Base-by-base conservation (phyloP, 2,888 invertebrate species). In the Dascillus cervinus region DNA sequence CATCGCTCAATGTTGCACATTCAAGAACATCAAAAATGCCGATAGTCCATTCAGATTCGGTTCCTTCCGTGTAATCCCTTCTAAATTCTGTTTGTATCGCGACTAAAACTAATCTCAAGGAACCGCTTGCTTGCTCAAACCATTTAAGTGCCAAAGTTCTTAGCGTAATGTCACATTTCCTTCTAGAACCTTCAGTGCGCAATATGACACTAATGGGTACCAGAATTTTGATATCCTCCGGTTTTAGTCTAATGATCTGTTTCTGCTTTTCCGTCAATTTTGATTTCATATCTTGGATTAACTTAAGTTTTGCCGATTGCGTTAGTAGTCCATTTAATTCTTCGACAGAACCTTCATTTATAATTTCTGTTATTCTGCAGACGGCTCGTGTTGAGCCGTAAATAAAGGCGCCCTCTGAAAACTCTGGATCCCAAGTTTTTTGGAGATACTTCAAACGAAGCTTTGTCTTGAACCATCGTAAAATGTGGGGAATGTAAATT, bases 401-500 rank as follows among this genome's bases (percentile, higher is more conserved):
- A 33, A 65, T 64, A 34, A 65, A 65, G 3, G 60, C 62, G 0
- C 65, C 65, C 49, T 65, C 65, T n/a, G 57, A 52, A 38, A 65
- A 65, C 3, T 64, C 60, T 1, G 61, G 58, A 40, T 65, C 65
- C 62, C 62, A 64, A 4, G 49, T 48, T 32, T 49, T 55, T 37
- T 58, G 52, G 22, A 65, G 40, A 32, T 56, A 50, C 41, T 60
- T 62, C 24, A 65, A 55, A 29, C 55, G 55, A 4, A 62, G 40
- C 43, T 65, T 65, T 15, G 57, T 58, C 38, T 53, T 60, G 13
- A 64, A 26, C 64, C 64, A 65, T 42, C 62, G 50, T 9, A 59
- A 41, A 4, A 65, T 29, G 32, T 60, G 60, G 1, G 65, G 65
- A 14, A 64, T 52, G 43, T 64, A 65, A 14, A 65, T 56, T 20